Percentiles rank a stretch among this genome's conserved stretches.
Evolutionary conservation across 2,113 vertebrate species (phyloP).

Genomic region (Grammomys dolichurus): DNA sequence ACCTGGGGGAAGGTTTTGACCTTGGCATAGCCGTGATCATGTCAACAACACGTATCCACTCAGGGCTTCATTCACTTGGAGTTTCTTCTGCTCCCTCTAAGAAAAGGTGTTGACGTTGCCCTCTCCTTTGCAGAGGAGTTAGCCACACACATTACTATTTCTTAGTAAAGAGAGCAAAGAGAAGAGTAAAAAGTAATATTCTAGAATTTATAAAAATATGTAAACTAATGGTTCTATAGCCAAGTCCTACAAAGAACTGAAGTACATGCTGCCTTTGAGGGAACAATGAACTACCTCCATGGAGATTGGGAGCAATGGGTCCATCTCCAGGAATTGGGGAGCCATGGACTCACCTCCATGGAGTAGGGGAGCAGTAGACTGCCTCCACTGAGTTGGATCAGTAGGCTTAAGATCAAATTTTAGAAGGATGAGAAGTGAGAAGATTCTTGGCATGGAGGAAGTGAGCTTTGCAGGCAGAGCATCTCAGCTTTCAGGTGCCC

Average conservation of each 20-base stretch:
- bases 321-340: not conserved
- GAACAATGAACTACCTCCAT: not conserved
- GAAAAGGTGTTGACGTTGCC: not conserved
- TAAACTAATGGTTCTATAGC: not conserved
- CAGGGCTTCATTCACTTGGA: not conserved
- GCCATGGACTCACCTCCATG: not conserved
- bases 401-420: not conserved
- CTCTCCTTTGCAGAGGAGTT: constrained; percentile 49
- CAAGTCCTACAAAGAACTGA: not conserved
- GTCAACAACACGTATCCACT: not conserved
- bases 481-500: not conserved
- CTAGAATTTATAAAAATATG: constrained; percentile 26
- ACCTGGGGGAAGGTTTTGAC: not conserved
- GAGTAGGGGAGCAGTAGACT: not conserved
- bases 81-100: not conserved
- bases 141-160: not conserved
- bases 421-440: not conserved
- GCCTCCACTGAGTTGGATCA: not conserved
- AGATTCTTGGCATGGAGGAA: not conserved
- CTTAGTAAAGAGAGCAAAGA: not conserved
- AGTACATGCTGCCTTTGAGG: not conserved
- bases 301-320: not conserved
- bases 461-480: not conserved
- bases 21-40: not conserved
- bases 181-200: not conserved